These are phyloP conservation scores for Lasiurus borealis DNA, from an alignment of 2,113 vertebrate genomes.

Conservation along the genomic window DNA sequence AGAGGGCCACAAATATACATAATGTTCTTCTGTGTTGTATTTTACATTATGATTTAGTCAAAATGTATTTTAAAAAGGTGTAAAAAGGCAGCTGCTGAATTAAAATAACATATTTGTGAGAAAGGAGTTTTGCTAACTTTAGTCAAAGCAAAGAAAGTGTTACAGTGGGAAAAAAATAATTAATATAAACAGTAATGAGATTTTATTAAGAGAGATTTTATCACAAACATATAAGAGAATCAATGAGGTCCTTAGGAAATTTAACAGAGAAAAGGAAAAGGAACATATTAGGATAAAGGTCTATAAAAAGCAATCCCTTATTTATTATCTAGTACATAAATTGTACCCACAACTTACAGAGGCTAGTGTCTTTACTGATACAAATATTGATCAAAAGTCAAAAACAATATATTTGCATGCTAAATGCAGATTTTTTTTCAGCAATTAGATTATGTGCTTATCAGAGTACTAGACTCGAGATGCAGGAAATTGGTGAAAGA, in stretches of 20 bases:
- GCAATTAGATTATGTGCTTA: constrained; percentile 8
- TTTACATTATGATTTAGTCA: constrained; percentile 67
- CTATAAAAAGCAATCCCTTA: not conserved
- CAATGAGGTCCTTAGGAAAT: not conserved
- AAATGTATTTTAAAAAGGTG: constrained; percentile 53
- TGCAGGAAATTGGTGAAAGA: no score
- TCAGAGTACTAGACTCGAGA: not conserved
- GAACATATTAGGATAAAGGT: not conserved
- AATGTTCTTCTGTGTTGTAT: constrained; percentile 34
- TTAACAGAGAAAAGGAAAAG: not conserved
- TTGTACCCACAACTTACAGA: not conserved
- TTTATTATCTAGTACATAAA: not conserved
- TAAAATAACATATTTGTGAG: constrained; percentile 32
- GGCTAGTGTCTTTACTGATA: constrained; percentile 1
- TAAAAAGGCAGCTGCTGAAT: constrained; percentile 57
- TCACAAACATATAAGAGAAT: not conserved
- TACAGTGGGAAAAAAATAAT: not conserved
- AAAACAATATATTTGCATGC: constrained; percentile 38
- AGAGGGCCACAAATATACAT: constrained; percentile 37
- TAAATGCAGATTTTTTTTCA: not conserved
- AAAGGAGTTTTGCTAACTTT: constrained; percentile 46
- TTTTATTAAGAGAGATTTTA: constrained; percentile 29
- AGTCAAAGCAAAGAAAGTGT: constrained; percentile 19
- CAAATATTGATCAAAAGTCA: constrained; percentile 16
- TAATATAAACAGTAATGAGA: not conserved